These are phyloP conservation scores for Buathra laborator DNA, from an alignment of 2,888 invertebrate genomes.

Conservation along the genomic window DNA sequence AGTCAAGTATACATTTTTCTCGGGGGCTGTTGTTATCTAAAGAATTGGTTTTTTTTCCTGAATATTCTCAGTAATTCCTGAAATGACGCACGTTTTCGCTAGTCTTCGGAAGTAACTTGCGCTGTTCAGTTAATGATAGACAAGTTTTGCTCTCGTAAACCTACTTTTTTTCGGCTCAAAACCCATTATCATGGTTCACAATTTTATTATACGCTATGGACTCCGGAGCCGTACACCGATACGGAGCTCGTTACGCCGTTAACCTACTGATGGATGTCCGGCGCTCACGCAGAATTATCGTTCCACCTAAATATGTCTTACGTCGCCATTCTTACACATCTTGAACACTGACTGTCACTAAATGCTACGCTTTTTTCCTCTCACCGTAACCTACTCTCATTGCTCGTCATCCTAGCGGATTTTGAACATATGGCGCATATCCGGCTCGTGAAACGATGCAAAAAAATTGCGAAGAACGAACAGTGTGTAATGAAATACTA, in stretches of 20 bases:
- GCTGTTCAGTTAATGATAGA: neutral
- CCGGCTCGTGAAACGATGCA: conserved; percentile 65
- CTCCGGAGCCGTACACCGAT: conserved; percentile 1
- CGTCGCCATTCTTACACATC: neutral
- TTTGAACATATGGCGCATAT: conserved; percentile 73
- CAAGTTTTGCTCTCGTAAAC: conserved; percentile 54
- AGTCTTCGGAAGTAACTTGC: conserved; percentile 2
- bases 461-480: conserved; percentile 57
- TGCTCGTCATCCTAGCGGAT: conserved; percentile 61
- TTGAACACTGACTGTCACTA: conserved; percentile 13
- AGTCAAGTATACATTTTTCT: too few relatives aligned
- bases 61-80: neutral
- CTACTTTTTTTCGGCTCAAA: conserved; percentile 43
- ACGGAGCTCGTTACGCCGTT: conserved; percentile 24
- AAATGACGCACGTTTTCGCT: neutral
- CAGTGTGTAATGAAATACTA: conserved; percentile 21
- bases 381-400: conserved; percentile 22
- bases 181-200: neutral
- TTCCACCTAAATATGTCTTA: conserved; percentile 10
- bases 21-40: neutral
- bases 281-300: conserved; percentile 5
- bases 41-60: neutral
- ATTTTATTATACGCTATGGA: conserved; percentile 17
- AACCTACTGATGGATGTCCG: conserved; percentile 32
- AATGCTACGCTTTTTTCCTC: conserved; percentile 26